phyloP scores from a whole-genome alignment of 2,888 invertebrate species.

The Pandemis cinnamomeana region DNA sequence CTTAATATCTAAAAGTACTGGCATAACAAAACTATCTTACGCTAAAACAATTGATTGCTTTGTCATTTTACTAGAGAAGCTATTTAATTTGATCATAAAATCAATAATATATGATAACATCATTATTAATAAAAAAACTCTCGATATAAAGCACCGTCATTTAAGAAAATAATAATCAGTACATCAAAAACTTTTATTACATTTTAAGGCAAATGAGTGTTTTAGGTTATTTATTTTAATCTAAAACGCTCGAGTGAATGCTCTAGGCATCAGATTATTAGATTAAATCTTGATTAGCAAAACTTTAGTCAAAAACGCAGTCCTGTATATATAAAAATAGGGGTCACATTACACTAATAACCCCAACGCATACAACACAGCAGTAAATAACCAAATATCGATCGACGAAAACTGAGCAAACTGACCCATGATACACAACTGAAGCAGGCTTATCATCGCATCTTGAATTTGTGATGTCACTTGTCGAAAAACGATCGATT shows the following conservation, averaged over 20 bases:
- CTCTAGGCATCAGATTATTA: constrained; percentile 21
- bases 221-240: not conserved
- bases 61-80: constrained; percentile 24
- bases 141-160: constrained; percentile 22
- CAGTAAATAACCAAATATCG: not conserved
- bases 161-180: constrained; percentile 2
- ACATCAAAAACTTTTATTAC: not conserved
- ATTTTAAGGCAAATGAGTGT: not conserved
- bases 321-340: constrained; percentile 4
- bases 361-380: not conserved
- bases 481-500: not conserved
- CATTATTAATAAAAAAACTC: not conserved
- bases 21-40: constrained; percentile 31
- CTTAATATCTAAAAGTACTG: constrained; percentile 28
- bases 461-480: constrained; percentile 12
- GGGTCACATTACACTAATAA: not conserved
- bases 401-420: not conserved
- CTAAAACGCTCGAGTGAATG: not conserved
- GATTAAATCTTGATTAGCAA: constrained; percentile 14
- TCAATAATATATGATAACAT: constrained; percentile 20
- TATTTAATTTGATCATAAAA: constrained; percentile 22
- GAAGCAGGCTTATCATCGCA: not conserved
- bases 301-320: not conserved
- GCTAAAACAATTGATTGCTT: constrained; percentile 31
- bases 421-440: not conserved